Evolutionary conservation across 2,113 vertebrate species (phyloP).

Genomic region (Elephantulus edwardii): DNA sequence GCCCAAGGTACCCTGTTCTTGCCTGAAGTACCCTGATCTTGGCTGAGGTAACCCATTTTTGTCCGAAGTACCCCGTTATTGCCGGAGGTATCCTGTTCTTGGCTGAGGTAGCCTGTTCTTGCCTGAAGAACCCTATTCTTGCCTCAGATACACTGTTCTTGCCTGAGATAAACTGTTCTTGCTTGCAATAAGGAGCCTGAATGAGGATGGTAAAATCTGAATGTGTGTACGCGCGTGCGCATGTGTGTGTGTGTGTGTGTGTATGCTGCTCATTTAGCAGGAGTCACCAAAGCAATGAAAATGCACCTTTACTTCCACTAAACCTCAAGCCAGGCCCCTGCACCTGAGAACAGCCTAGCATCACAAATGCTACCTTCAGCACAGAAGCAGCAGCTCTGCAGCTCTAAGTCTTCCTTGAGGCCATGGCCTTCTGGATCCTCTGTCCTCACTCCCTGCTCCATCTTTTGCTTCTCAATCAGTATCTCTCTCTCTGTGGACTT

Average conservation of each 20-base stretch:
- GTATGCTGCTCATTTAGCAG: neutral
- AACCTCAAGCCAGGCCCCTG: neutral
- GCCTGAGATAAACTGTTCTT: neutral
- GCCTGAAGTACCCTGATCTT: no score
- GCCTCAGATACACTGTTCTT: neutral
- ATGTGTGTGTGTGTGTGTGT: no score
- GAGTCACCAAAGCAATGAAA: neutral
- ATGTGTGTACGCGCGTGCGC: no score
- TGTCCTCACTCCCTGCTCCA: neutral
- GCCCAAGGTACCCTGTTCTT: neutral
- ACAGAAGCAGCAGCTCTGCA: neutral
- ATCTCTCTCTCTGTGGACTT: neutral
- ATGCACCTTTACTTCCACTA: neutral
- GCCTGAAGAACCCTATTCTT: no score
- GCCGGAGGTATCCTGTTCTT: neutral
- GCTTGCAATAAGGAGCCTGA: neutral
- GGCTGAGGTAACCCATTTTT: no score
- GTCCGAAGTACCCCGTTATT: neutral
- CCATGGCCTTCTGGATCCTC: neutral
- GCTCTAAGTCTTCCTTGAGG: neutral
- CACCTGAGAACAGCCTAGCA: accelerated
- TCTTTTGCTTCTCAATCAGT: neutral
- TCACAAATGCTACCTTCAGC: neutral
- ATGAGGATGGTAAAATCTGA: neutral
- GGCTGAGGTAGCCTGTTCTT: neutral